These are phyloP conservation scores for Bombus soroeensis DNA, from an alignment of 1,140 invertebrate species.

Conservation along the genomic window DNA sequence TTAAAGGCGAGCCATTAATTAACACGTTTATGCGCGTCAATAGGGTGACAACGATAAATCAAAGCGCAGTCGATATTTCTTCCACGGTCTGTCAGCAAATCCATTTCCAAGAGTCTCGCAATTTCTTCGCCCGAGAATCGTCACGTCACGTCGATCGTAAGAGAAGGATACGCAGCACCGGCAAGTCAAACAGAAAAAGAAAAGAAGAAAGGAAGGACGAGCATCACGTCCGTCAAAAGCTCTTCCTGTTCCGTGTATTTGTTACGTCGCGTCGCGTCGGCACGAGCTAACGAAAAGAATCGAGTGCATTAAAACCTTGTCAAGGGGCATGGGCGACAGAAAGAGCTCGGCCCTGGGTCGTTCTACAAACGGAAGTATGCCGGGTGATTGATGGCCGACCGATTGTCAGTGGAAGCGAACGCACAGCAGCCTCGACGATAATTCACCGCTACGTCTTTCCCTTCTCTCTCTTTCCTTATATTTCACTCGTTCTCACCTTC, in stretches of 20 bases:
- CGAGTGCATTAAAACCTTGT: constrained; percentile 42
- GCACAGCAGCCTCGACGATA: constrained; percentile 39
- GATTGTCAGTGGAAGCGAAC: constrained; percentile 50
- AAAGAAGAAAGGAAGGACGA: background rate
- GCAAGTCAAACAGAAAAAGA: background rate
- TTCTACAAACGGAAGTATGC: constrained; percentile 53
- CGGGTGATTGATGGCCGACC: constrained; percentile 61
- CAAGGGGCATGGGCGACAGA: background rate
- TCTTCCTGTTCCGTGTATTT: background rate
- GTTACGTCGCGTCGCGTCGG: background rate
- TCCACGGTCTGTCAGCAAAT: background rate
- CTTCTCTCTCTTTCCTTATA: background rate
- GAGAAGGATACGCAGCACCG: background rate
- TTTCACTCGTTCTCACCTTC: background rate
- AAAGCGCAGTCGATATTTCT: background rate
- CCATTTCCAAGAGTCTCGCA: background rate
- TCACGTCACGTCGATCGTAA: background rate
- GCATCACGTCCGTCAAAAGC: background rate
- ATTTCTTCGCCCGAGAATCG: background rate
- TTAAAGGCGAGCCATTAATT: background rate
- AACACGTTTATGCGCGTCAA: background rate
- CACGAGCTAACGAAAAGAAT: constrained; percentile 23
- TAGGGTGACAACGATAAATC: background rate
- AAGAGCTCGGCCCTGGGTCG: background rate
- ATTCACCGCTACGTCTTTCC: constrained; percentile 49